A percentile compares a stretch with the other conserved stretches of the same genome.
Evolutionary conservation across 2,888 invertebrate genomes (phyloP).

Genomic region (Selenia dentaria): DNA sequence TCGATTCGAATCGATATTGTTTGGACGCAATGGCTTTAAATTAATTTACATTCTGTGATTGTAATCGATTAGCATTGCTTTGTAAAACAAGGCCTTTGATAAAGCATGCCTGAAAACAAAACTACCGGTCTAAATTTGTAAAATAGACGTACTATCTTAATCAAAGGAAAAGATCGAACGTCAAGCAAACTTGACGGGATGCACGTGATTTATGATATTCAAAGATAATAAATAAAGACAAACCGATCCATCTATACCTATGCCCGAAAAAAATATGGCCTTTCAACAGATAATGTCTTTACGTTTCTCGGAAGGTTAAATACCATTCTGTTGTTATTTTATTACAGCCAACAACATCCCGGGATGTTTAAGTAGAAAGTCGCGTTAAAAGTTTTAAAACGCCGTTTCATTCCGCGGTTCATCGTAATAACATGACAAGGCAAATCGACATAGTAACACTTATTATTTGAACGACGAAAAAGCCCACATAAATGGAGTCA

Average conservation of each 20-base stretch:
- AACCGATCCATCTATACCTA: slow-evolving; percentile 11
- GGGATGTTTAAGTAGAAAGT: slow-evolving; percentile 46
- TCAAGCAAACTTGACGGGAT: slow-evolving; percentile 18
- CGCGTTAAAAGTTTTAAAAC: slow-evolving; percentile 55
- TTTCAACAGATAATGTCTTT: slow-evolving; percentile 14
- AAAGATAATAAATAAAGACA: slow-evolving; percentile 20
- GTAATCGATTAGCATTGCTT: slow-evolving; percentile 61
- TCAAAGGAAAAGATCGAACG: slow-evolving; percentile 15
- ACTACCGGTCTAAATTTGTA: slow-evolving; percentile 1
- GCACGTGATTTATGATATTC: slow-evolving; percentile 27
- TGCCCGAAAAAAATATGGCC: slow-evolving; percentile 22
- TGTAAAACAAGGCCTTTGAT: slow-evolving; percentile 31
- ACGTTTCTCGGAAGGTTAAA: slow-evolving; percentile 33
- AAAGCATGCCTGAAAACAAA: slow-evolving; percentile 27
- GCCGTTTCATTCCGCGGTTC: slow-evolving; percentile 65
- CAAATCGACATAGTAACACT: slow-evolving; percentile 67
- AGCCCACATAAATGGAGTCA: slow-evolving; percentile 70
- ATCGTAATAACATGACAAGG: slow-evolving; percentile 66
- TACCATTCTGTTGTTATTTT: slow-evolving; percentile 22
- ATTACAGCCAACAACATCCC: slow-evolving; percentile 21
- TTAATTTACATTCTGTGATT: slow-evolving; percentile 47
- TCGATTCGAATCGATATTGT: slow-evolving; percentile 44
- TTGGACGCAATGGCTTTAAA: slow-evolving; percentile 41
- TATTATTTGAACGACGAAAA: slow-evolving; percentile 71
- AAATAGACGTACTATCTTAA: not conserved